A percentile compares a stretch with the other conserved stretches of the same genome.
Conservation (phyloP, 2,888 invertebrate species). For the Nomada flava region DNA sequence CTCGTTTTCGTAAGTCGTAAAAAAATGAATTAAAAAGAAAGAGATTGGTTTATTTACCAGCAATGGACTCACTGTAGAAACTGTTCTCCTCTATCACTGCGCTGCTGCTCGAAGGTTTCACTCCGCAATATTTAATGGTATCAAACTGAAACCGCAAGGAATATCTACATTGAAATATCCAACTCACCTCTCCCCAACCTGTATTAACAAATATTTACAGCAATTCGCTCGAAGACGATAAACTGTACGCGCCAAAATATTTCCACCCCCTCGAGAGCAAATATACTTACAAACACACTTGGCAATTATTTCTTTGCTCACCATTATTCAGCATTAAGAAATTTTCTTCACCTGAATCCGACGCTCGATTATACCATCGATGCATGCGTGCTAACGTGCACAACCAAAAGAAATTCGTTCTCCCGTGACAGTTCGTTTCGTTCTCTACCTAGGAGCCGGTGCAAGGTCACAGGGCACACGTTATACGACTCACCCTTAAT, state of each 20-base stretch:
- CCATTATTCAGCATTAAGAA: neutral
- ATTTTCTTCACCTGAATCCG: neutral
- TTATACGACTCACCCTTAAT: conserved; percentile 75
- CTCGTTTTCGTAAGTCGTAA: too few relatives aligned
- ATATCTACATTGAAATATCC: neutral
- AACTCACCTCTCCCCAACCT: neutral
- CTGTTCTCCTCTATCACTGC: neutral
- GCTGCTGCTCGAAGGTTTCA: neutral
- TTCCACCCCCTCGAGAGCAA: neutral
- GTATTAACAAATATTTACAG: conserved; percentile 10
- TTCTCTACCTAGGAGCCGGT: conserved; percentile 43
- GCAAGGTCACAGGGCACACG: conserved; percentile 59
- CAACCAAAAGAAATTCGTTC: conserved; percentile 19
- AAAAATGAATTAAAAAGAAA: neutral
- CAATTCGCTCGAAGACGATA: neutral
- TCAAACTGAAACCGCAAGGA: neutral
- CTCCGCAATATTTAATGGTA: neutral
- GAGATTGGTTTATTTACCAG: too few relatives aligned
- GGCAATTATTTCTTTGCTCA: too few relatives aligned
- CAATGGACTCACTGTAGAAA: neutral
- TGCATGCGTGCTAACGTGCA: conserved; percentile 1
- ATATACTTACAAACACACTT: too few relatives aligned
- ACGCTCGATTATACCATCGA: neutral
- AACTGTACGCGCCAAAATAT: neutral
- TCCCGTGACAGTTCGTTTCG: conserved; percentile 39